These are phyloP conservation scores for Aspiorhynchus laticeps DNA, from an alignment of 2,113 vertebrate species.

Conservation along the genomic window DNA sequence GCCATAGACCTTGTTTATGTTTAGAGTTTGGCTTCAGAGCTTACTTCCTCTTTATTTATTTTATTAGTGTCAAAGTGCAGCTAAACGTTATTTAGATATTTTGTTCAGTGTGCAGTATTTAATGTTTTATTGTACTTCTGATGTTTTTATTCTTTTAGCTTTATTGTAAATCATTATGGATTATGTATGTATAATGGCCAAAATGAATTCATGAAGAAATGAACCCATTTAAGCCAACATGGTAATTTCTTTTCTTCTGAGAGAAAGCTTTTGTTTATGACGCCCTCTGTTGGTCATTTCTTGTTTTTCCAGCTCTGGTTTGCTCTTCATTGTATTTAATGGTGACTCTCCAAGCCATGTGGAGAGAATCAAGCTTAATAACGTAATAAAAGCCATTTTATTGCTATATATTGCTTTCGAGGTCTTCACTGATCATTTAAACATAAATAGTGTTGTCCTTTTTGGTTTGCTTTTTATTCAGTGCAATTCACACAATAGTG, in stretches of 20 bases:
- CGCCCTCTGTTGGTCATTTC: conserved; percentile 43
- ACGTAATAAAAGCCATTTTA: conserved; percentile 70
- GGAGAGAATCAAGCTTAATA: conserved; percentile 60
- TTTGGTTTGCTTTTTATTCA: not conserved
- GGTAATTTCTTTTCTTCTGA: not conserved
- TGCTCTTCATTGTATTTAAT: conserved; percentile 57
- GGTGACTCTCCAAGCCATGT: conserved; percentile 59
- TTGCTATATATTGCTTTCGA: conserved; percentile 26
- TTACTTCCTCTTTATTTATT: not conserved
- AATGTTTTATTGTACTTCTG: not conserved
- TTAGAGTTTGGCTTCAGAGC: not conserved
- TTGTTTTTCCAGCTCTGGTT: conserved; percentile 15
- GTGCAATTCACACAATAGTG: not conserved
- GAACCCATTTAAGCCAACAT: not conserved
- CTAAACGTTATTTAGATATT: not conserved
- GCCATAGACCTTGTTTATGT: too few relatives aligned
- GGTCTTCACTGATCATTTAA: conserved; percentile 21
- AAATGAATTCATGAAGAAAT: not conserved
- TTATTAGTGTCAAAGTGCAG: conserved; percentile 7
- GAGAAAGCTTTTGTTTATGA: not conserved
- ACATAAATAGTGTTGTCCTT: not conserved
- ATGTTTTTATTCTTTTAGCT: conserved; percentile 22
- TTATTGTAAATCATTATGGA: not conserved
- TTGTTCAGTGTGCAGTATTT: conserved; percentile 9
- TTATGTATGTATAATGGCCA: not conserved